These are phyloP conservation scores for Heliothis subflexa DNA, from an alignment of 1,140 invertebrate genomes.

Conservation along the genomic window DNA sequence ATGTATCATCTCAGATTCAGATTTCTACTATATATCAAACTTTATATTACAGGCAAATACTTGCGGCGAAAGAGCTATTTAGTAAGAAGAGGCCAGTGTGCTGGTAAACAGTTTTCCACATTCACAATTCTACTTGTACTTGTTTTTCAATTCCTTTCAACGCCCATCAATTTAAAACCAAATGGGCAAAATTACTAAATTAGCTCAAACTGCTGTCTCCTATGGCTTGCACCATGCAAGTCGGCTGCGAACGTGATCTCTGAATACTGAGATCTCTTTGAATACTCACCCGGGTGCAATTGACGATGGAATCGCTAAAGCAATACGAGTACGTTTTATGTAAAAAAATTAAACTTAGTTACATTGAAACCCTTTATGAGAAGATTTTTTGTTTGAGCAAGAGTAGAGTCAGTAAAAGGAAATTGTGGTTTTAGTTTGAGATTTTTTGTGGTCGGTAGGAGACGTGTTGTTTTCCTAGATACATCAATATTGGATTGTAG, in stretches of 20 bases:
- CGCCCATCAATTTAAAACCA: not conserved
- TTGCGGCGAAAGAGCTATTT: too few relatives aligned
- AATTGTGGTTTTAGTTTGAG: not conserved
- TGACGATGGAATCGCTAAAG: constrained; percentile 78
- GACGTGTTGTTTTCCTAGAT: too few relatives aligned
- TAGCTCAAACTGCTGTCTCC: constrained; percentile 10
- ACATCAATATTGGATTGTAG: too few relatives aligned
- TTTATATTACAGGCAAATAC: too few relatives aligned
- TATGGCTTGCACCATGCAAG: constrained; percentile 52
- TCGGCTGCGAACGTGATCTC: constrained; percentile 70
- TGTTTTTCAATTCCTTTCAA: too few relatives aligned
- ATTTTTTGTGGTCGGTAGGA: too few relatives aligned
- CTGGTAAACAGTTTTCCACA: too few relatives aligned
- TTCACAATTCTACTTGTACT: too few relatives aligned
- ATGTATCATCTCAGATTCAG: too few relatives aligned
- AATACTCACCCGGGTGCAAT: constrained; percentile 81
- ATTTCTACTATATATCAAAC: too few relatives aligned
- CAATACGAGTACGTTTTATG: constrained; percentile 65
- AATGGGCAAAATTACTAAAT: not conserved
- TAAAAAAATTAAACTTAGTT: constrained; percentile 47
- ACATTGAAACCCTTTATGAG: constrained; percentile 33
- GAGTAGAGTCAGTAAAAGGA: not conserved
- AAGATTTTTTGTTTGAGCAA: constrained; percentile 18
- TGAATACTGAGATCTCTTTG: constrained; percentile 80
- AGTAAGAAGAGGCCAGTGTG: too few relatives aligned